A percentile compares a stretch with the other conserved stretches of the same genome.
These are phyloP conservation scores for Lontra canadensis DNA, from an alignment of 2,113 vertebrate species.

Conservation along the genomic window DNA sequence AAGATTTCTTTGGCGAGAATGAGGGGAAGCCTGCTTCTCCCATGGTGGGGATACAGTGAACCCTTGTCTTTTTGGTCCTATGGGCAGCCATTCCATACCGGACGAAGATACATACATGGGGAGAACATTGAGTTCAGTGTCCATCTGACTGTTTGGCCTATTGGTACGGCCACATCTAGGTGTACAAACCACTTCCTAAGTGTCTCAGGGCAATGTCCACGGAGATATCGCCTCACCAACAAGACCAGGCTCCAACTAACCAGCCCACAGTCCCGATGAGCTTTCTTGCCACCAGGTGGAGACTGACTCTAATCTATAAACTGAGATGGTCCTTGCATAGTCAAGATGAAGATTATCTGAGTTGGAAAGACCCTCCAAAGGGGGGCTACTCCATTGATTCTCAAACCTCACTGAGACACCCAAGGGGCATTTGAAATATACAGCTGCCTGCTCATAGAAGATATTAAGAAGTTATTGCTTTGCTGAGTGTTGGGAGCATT, in stretches of 20 bases:
- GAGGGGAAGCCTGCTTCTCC: neutral
- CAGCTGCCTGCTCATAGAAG: neutral
- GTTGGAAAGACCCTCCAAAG: neutral
- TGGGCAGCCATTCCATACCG: neutral
- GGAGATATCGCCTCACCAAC: neutral
- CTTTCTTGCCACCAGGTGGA: slow-evolving; percentile 73
- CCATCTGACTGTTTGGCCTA: neutral
- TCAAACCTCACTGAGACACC: neutral
- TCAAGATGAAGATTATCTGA: neutral
- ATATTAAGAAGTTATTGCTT: neutral
- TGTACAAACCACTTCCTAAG: neutral
- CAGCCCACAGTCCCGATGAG: neutral
- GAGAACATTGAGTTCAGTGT: neutral
- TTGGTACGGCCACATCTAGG: neutral
- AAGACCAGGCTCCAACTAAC: neutral
- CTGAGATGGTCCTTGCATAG: neutral
- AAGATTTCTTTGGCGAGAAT: neutral
- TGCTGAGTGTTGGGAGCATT: neutral
- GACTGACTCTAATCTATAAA: slow-evolving; percentile 66
- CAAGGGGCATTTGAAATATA: neutral
- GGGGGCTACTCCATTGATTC: neutral
- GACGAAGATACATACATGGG: neutral
- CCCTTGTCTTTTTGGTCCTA: neutral
- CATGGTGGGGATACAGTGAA: neutral
- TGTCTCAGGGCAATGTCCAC: neutral